A percentile compares a stretch with the other conserved stretches of the same genome.
phyloP scores from a whole-genome alignment of 2,888 invertebrate genomes.

The Cryptops parisi region DNA sequence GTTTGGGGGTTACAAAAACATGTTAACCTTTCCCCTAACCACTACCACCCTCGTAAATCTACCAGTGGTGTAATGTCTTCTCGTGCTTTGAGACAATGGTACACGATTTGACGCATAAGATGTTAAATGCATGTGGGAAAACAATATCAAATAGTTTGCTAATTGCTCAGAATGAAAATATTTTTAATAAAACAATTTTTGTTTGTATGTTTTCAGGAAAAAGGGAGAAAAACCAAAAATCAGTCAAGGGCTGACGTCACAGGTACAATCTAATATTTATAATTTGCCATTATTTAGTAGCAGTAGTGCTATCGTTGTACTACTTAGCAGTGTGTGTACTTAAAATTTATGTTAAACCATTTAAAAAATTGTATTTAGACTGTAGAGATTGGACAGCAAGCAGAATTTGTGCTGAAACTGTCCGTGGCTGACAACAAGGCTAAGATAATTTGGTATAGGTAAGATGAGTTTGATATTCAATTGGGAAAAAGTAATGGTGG shows the following conservation, averaged over 20 bases:
- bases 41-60: too few species aligned
- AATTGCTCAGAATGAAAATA: too few species aligned
- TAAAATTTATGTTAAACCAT: too few species aligned
- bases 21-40: too few species aligned
- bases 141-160: background rate
- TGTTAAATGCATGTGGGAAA: background rate
- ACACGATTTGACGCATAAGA: background rate
- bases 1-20: too few species aligned
- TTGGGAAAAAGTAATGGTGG: too few species aligned
- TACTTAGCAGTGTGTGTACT: too few species aligned
- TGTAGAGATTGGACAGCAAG: slow-evolving; percentile 54
- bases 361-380: too few species aligned
- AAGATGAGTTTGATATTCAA: slow-evolving; percentile 32
- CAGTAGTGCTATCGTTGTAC: too few species aligned
- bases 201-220: slow-evolving; percentile 27
- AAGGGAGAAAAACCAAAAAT: slow-evolving; percentile 56
- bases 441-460: slow-evolving; percentile 74
- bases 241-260: slow-evolving; percentile 19
- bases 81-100: background rate
- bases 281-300: too few species aligned
- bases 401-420: slow-evolving; percentile 60
- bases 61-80: too few species aligned
- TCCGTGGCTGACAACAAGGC: slow-evolving; percentile 61
- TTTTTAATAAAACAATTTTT: background rate
- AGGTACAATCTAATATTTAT: too few species aligned